These are phyloP conservation scores for Lagopus muta DNA, from an alignment of 2,113 vertebrate species.

Conservation along the genomic window DNA sequence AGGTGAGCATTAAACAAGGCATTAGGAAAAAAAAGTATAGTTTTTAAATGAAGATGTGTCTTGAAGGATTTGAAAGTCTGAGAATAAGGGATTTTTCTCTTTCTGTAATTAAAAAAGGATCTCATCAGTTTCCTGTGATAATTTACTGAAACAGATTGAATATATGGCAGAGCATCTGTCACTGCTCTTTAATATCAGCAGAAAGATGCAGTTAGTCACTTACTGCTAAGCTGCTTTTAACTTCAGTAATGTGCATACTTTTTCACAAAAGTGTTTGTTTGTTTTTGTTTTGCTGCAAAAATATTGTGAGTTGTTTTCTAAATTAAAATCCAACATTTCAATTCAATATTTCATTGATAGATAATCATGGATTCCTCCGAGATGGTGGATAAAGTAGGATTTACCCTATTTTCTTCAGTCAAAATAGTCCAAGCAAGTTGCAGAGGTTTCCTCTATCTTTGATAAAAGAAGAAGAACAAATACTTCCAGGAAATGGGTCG, in stretches of 20 bases:
- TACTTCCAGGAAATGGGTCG: neutral
- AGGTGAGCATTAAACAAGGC: neutral
- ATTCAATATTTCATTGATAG: neutral
- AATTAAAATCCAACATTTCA: neutral
- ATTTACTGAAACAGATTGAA: constrained; percentile 44
- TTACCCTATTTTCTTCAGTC: neutral
- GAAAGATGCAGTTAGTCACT: constrained; percentile 17
- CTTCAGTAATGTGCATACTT: neutral
- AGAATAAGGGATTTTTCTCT: neutral
- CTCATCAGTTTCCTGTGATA: neutral
- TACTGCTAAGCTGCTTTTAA: constrained; percentile 4
- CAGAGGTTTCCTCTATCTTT: neutral
- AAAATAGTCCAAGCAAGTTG: neutral
- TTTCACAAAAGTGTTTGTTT: neutral
- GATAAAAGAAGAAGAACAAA: neutral
- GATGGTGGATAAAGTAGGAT: neutral
- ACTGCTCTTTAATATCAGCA: neutral
- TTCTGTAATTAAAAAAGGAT: neutral
- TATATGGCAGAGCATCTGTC: constrained; percentile 41
- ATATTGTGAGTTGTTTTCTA: neutral
- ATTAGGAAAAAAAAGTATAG: neutral
- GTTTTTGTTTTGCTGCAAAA: neutral
- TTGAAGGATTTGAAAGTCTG: neutral
- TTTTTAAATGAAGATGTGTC: neutral
- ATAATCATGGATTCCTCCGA: neutral